Evolutionary conservation across 2,888 invertebrate genomes (phyloP).

Genomic region (Archaeoteleia sp.): DNA sequence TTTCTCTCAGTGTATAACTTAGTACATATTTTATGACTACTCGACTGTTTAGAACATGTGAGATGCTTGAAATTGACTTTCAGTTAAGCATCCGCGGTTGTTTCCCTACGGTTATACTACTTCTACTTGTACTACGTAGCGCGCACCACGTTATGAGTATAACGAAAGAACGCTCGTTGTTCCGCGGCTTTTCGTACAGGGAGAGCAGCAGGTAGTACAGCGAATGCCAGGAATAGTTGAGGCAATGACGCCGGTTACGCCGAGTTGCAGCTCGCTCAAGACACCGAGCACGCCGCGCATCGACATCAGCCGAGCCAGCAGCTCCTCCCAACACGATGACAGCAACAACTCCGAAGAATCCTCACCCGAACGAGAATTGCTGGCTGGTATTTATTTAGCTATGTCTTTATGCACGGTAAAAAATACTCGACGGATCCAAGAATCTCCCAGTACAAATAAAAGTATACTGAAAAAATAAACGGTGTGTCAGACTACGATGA

Average conservation of each 20-base stretch:
- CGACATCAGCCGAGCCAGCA: slow-evolving; percentile 91
- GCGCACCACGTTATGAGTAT: slow-evolving; percentile 19
- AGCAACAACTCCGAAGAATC: slow-evolving; percentile 84
- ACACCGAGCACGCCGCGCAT: slow-evolving; percentile 89
- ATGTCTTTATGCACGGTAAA: background rate
- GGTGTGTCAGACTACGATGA: no score
- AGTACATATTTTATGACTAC: no score
- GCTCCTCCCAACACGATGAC: slow-evolving; percentile 89
- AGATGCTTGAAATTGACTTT: slow-evolving; percentile 11
- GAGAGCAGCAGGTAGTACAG: slow-evolving; percentile 64
- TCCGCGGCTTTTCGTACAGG: slow-evolving; percentile 58
- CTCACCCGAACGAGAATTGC: slow-evolving; percentile 89
- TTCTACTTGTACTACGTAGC: slow-evolving; percentile 19
- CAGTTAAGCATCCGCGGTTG: slow-evolving; percentile 15
- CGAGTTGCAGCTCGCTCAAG: slow-evolving; percentile 74
- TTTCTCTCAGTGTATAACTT: no score
- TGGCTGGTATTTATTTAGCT: slow-evolving; percentile 76
- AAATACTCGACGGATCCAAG: background rate
- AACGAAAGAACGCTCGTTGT: slow-evolving; percentile 36
- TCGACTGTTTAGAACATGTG: no score
- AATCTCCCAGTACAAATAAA: no score
- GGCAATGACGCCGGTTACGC: slow-evolving; percentile 71
- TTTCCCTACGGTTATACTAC: slow-evolving; percentile 24
- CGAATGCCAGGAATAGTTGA: slow-evolving; percentile 76
- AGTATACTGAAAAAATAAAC: no score